These are phyloP conservation scores for Eulemur albifrons DNA, from an alignment of 2,797 vertebrate species.

Conservation along the genomic window DNA sequence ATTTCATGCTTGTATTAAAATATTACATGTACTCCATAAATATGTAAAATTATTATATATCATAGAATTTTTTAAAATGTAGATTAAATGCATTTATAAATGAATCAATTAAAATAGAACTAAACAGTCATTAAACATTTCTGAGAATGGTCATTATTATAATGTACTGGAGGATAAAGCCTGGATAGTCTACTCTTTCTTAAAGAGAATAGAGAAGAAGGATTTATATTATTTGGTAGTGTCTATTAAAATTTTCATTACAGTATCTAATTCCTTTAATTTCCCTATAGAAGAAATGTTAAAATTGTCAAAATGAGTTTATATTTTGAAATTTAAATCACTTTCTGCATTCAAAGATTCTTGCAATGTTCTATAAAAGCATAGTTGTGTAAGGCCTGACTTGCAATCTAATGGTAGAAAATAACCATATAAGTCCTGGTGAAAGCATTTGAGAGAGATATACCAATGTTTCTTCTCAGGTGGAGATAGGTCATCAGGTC, in stretches of 20 bases:
- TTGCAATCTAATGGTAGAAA: not conserved
- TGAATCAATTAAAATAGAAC: not conserved
- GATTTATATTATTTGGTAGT: not conserved
- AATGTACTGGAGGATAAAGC: not conserved
- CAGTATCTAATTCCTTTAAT: not conserved
- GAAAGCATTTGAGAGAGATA: not conserved
- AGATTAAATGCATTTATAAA: not conserved
- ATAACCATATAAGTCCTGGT: not conserved
- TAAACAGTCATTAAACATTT: not conserved
- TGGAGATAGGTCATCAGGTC: not conserved
- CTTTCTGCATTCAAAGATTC: not conserved
- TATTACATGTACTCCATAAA: not conserved
- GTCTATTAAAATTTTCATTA: not conserved
- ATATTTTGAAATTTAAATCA: not conserved
- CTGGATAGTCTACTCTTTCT: not conserved
- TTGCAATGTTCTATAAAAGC: not conserved
- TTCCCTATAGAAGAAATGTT: not conserved
- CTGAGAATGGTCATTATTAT: not conserved
- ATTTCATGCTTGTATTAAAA: not conserved
- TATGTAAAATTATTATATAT: not conserved
- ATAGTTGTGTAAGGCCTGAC: not conserved
- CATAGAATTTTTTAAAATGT: not conserved
- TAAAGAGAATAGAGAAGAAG: not conserved
- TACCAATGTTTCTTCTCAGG: rapidly evolving
- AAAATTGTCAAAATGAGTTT: not conserved